These are phyloP conservation scores for Mnemiopsis leidyi DNA, from an alignment of 37 sponge, comb jelly and placozoan species.

Conservation along the genomic window DNA sequence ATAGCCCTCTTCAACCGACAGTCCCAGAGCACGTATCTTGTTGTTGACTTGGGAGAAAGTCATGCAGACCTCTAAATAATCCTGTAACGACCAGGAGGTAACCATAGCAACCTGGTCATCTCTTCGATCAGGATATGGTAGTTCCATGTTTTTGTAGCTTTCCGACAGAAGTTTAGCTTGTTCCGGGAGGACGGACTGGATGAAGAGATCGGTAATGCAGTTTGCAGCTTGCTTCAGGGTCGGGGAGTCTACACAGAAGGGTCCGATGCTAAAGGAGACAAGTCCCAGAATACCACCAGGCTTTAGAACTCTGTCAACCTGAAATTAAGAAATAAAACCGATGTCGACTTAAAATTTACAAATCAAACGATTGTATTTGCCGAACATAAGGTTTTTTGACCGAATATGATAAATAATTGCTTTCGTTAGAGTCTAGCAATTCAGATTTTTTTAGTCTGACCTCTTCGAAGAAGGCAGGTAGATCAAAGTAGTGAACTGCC, in stretches of 20 bases:
- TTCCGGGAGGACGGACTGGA: neutral
- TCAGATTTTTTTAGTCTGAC: too few relatives aligned
- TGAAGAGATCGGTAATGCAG: neutral
- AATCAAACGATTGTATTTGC: too few relatives aligned
- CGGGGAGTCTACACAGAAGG: neutral
- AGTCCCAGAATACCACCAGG: neutral
- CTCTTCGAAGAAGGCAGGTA: neutral
- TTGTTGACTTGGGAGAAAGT: neutral
- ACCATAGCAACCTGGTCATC: neutral
- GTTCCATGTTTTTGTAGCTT: neutral
- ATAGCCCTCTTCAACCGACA: neutral
- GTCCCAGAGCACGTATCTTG: neutral
- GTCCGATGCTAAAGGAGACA: neutral
- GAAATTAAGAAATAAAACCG: too few relatives aligned
- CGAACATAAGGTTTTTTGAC: too few relatives aligned
- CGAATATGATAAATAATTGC: too few relatives aligned
- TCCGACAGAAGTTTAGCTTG: neutral
- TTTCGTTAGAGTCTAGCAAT: too few relatives aligned
- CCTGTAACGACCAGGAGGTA: neutral
- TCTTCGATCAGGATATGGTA: neutral
- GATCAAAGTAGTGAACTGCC: neutral
- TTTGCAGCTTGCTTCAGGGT: neutral
- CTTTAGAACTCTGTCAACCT: slow-evolving; percentile 15
- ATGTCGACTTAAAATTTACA: too few relatives aligned
- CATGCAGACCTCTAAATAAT: neutral